Evolutionary conservation across 2,113 vertebrate species (phyloP), one percentile per base, ranked within the genome.

Genomic region (Ictalurus furcatus): DNA sequence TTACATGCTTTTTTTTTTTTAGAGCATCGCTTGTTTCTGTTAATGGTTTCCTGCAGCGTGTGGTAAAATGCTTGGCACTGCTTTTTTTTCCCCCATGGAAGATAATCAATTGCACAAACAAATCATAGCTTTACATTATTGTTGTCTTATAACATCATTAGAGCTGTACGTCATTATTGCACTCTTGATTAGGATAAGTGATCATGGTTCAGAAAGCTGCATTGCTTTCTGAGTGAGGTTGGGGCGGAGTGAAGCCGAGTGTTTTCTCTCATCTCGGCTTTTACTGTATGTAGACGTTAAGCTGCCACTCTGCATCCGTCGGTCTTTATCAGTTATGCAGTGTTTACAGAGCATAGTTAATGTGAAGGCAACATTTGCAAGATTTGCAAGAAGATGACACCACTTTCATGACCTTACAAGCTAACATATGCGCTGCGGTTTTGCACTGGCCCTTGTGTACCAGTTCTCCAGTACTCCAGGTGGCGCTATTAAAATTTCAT

Each of bases 31-130:
- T 90, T 84, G 81, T 85, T 88, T 80, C 90, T 86, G 76, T 44
- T 83, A 88, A 87, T 79, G 59, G 40, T 69, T 89, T 84, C 85
- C 85, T 74, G 34, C 48, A 58, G 87, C 40, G 80, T 63, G 19
- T 69, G 78, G 54, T 69, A 89, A 90, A 86, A 59, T 81, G 44
- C 85, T 52, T 23, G 52, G 63, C 76, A 79, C 65, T 90, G 48
- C 34, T 78, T 88, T 89, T 61, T 61, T 3, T 25, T 79, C 87
- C 1, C 78, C 52, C 79, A 78, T 19, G 11, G 59, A 65, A 67
- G 71, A 59, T 87, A 87, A 91, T 87, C 85, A 78, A 81, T 89
- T 89, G 82, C 78, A 34, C 74, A 82, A 86, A 86, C 63, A 73
- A 86, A 81, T 86, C 52, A 73, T 37, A 61, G 84, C 84, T 89